Evolutionary conservation across 1,140 invertebrate genomes (phyloP).

Genomic region (Apis dorsata): DNA sequence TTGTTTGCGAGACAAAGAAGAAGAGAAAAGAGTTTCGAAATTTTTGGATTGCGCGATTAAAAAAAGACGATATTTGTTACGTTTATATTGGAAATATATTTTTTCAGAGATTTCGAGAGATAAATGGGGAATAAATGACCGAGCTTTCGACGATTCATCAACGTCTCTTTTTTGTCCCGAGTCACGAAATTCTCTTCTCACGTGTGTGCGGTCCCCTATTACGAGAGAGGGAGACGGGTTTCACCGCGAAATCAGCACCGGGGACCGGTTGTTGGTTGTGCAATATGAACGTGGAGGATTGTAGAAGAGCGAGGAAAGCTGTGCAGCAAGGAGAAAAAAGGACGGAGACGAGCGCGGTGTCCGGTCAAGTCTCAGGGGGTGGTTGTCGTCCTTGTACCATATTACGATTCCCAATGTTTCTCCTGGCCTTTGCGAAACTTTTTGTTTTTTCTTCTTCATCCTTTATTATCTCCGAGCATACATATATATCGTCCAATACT

Average conservation of each 20-base stretch:
- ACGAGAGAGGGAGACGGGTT: not conserved
- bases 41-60: too few relatives aligned
- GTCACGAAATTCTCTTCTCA: constrained; percentile 8
- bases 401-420: constrained; percentile 31
- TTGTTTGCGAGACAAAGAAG: too few relatives aligned
- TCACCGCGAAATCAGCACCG: constrained; percentile 25
- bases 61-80: too few relatives aligned
- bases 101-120: not conserved
- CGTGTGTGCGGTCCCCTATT: not conserved
- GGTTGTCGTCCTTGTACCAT: constrained; percentile 46
- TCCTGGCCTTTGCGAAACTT: not conserved
- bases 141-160: not conserved
- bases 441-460: too few relatives aligned
- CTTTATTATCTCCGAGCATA: too few relatives aligned
- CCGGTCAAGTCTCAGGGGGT: constrained; percentile 30
- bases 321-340: not conserved
- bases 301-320: constrained; percentile 8
- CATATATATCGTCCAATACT: too few relatives aligned
- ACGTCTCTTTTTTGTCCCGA: not conserved
- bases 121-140: not conserved
- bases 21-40: too few relatives aligned
- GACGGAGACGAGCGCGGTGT: constrained; percentile 18
- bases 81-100: not conserved
- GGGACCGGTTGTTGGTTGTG: constrained; percentile 49
- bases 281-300: constrained; percentile 24